phyloP scores from a whole-genome alignment of 2,113 vertebrate genomes.

The Burhinus oedicnemus region DNA sequence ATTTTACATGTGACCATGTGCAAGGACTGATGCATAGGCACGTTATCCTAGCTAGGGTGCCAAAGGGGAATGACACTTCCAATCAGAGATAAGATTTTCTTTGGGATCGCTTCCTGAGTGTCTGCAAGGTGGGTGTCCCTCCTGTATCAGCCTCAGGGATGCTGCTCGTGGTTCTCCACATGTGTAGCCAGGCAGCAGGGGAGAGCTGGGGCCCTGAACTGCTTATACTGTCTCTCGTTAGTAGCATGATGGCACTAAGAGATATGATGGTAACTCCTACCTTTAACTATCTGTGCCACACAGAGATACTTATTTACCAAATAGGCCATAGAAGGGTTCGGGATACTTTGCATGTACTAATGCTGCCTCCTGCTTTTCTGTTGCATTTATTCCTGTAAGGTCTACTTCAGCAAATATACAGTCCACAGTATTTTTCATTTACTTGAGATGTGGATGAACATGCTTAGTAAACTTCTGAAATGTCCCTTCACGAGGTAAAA shows the following conservation, averaged over 20 bases:
- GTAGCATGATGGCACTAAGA: not conserved
- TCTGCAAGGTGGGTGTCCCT: not conserved
- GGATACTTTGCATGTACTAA: not conserved
- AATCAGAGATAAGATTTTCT: not conserved
- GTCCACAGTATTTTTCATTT: not conserved
- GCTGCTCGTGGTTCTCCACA: not conserved
- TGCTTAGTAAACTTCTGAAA: conserved; percentile 42
- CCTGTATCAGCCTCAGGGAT: not conserved
- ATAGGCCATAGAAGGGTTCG: not conserved
- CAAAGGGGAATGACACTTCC: not conserved
- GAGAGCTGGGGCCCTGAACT: not conserved
- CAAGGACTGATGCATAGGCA: not conserved
- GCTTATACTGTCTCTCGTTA: not conserved
- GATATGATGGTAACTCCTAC: not conserved
- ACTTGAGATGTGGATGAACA: not conserved
- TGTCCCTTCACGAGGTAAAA: conserved; percentile 53
- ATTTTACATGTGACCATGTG: not conserved
- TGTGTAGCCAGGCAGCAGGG: not conserved
- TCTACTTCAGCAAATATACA: not conserved
- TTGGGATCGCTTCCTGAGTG: not conserved
- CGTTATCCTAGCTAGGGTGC: not conserved
- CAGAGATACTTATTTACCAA: not conserved
- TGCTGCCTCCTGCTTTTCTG: not conserved
- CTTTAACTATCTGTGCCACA: not conserved
- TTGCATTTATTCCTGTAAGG: not conserved